A percentile compares a stretch with the other conserved stretches of the same genome.
These are phyloP conservation scores for Uropsilus gracilis DNA, from an alignment of 2,113 vertebrate genomes.

Conservation along the genomic window DNA sequence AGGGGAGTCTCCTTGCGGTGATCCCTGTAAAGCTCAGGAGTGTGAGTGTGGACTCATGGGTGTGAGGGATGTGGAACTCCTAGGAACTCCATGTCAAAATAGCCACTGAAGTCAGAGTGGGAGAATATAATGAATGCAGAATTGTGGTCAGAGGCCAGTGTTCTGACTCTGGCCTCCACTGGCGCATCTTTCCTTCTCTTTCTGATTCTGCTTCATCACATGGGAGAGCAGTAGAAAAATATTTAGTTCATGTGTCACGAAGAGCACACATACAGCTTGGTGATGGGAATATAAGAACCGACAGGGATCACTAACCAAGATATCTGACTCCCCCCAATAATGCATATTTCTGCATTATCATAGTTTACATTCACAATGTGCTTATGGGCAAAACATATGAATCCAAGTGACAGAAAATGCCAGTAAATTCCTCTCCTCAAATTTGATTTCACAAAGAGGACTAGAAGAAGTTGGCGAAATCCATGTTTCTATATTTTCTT, in stretches of 20 bases:
- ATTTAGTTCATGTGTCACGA: not conserved
- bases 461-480: not conserved
- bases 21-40: not conserved
- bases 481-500: not conserved
- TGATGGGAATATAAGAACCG: not conserved
- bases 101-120: not conserved
- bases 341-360: not conserved
- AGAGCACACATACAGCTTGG: not conserved
- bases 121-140: not conserved
- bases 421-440: not conserved
- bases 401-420: not conserved
- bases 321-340: not conserved
- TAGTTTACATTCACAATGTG: not conserved
- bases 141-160: not conserved
- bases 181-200: not conserved
- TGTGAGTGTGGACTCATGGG: fast-evolving
- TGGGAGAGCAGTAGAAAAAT: not conserved
- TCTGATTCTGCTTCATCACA: not conserved
- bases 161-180: not conserved
- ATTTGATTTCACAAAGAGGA: not conserved
- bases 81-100: not conserved
- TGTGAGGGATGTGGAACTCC: not conserved
- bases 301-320: not conserved
- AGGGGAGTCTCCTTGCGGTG: not conserved
- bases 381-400: not conserved